Conservation (phyloP, 2,888 invertebrate species). For the Caenorhabditis sp. region DNA sequence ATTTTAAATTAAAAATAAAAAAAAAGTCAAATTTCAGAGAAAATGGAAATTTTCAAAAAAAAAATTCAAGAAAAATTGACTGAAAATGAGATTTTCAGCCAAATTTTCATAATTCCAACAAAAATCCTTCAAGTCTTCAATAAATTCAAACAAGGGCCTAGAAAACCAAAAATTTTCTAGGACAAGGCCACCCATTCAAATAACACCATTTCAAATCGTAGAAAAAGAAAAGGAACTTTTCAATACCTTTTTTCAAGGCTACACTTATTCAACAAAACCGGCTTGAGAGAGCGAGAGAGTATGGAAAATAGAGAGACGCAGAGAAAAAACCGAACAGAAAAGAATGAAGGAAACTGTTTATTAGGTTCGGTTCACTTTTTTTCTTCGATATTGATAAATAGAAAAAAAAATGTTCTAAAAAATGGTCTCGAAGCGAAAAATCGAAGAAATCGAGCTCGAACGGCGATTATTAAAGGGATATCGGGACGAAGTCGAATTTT, state of each 20-base stretch:
- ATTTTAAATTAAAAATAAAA: too few species aligned
- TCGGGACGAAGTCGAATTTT: constrained; percentile 20
- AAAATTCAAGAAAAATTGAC: too few species aligned
- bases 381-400: too few species aligned
- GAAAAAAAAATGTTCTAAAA: too few species aligned
- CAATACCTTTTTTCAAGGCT: neutral
- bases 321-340: neutral
- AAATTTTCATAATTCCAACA: too few species aligned
- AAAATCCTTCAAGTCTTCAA: neutral
- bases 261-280: neutral
- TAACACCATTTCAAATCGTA: neutral
- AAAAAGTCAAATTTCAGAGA: too few species aligned
- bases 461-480: constrained; percentile 16
- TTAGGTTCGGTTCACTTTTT: neutral
- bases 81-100: too few species aligned
- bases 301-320: neutral
- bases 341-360: neutral
- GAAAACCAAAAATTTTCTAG: too few species aligned
- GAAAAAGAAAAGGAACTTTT: neutral
- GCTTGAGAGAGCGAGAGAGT: neutral
- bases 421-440: neutral
- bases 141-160: neutral
- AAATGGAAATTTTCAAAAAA: too few species aligned
- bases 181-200: too few species aligned
- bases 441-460: constrained; percentile 22